These are phyloP conservation scores for Sitophilus oryzae DNA, from an alignment of 1,140 invertebrate genomes.

Conservation along the genomic window DNA sequence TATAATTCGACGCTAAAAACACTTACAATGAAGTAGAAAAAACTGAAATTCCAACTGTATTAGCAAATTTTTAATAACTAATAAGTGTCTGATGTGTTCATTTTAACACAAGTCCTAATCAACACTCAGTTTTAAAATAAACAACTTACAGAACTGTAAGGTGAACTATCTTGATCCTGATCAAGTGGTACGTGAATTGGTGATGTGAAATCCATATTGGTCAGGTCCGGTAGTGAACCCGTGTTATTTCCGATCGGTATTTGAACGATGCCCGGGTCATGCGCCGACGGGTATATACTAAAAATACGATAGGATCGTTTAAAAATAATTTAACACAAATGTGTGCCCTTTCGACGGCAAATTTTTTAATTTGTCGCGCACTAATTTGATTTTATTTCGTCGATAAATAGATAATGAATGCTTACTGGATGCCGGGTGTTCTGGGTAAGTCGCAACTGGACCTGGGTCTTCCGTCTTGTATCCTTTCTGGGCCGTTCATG, in stretches of 20 bases:
- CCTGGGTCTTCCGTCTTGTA: conserved; percentile 59
- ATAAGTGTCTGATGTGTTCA: too few species aligned
- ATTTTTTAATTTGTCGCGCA: too few species aligned
- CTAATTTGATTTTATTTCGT: too few species aligned
- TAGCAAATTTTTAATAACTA: background rate
- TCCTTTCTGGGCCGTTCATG: conserved; percentile 40
- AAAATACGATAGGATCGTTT: conserved; percentile 50
- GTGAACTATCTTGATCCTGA: conserved; percentile 62
- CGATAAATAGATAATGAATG: background rate
- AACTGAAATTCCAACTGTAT: background rate
- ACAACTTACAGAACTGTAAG: conserved; percentile 63
- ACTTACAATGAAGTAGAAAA: conserved; percentile 1
- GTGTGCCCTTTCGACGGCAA: background rate
- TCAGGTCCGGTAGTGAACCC: conserved; percentile 88
- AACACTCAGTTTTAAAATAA: too few species aligned
- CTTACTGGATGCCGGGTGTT: conserved; percentile 65
- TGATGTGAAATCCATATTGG: conserved; percentile 81
- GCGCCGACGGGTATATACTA: conserved; percentile 65
- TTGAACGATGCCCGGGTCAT: conserved; percentile 61
- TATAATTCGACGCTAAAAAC: too few species aligned
- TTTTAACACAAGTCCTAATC: too few species aligned
- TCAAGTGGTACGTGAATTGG: conserved; percentile 66
- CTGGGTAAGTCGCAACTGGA: conserved; percentile 75
- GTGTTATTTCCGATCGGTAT: conserved; percentile 71
- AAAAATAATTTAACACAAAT: background rate